A percentile compares a stretch with the other conserved stretches of the same genome.
phyloP scores from a whole-genome alignment of 2,888 invertebrate genomes.

The Cryptocephalus moraei region DNA sequence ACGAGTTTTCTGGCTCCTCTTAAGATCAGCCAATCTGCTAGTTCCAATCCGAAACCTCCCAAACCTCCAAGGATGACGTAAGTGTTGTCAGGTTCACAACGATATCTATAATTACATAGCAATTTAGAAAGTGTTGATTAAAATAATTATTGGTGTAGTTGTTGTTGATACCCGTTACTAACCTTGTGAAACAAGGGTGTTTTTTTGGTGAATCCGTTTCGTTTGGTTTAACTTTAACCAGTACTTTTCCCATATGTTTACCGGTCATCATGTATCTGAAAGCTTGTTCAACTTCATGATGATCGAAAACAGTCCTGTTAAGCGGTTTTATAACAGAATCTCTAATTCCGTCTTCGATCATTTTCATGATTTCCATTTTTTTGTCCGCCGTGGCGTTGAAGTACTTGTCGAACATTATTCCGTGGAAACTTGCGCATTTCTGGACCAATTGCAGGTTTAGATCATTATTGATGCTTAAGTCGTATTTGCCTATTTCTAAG shows the following conservation, averaged over 20 bases:
- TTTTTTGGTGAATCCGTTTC: no score
- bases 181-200: not conserved
- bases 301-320: constrained; percentile 50
- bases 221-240: constrained; percentile 36
- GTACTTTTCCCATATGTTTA: constrained; percentile 71
- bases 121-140: no score
- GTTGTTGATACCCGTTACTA: not conserved
- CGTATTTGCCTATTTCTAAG: constrained; percentile 80
- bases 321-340: constrained; percentile 61
- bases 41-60: constrained; percentile 86
- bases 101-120: constrained; percentile 35
- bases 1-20: constrained; percentile 72
- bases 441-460: constrained; percentile 57
- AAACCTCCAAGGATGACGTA: constrained; percentile 70
- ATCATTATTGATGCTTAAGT: constrained; percentile 57
- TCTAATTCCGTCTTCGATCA: constrained; percentile 4
- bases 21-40: constrained; percentile 76
- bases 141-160: not conserved
- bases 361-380: constrained; percentile 3
- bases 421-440: constrained; percentile 65
- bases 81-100: constrained; percentile 40
- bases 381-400: constrained; percentile 8
- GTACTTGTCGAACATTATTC: constrained; percentile 57
- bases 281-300: constrained; percentile 59
- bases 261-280: constrained; percentile 56